These are phyloP conservation scores for Serilophus lunatus DNA, from an alignment of 2,113 vertebrate species.

Conservation along the genomic window DNA sequence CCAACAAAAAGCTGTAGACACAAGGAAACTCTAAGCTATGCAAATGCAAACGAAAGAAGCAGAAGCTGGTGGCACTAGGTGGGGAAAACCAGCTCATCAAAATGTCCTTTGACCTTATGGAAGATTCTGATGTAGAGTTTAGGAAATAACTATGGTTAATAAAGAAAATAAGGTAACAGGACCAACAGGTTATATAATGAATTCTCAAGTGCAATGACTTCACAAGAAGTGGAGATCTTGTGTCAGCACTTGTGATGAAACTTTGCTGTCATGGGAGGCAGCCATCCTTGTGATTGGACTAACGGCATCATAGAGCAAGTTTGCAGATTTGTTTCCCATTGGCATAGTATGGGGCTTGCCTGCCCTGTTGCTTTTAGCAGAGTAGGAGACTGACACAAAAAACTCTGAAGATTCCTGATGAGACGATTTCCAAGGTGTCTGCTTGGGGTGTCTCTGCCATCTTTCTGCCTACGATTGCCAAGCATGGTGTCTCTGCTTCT, in stretches of 20 bases:
- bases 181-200: neutral
- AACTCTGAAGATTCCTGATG: neutral
- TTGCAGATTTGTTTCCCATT: neutral
- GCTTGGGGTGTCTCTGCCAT: neutral
- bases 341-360: neutral
- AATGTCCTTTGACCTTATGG: neutral
- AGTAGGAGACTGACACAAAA: neutral
- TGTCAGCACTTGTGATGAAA: neutral
- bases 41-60: neutral
- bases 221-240: neutral
- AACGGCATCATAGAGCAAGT: neutral
- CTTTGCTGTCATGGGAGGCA: neutral
- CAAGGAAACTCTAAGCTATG: neutral
- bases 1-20: neutral
- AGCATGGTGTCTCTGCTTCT: neutral
- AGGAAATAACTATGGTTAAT: neutral
- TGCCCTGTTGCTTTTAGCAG: neutral
- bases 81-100: neutral
- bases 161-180: neutral
- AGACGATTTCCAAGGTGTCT: neutral
- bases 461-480: neutral
- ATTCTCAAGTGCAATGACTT: neutral
- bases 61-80: neutral
- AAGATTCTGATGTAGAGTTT: neutral
- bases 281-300: neutral